Base-by-base conservation (phyloP, 2,113 vertebrate genomes). In the Rhea americana region DNA sequence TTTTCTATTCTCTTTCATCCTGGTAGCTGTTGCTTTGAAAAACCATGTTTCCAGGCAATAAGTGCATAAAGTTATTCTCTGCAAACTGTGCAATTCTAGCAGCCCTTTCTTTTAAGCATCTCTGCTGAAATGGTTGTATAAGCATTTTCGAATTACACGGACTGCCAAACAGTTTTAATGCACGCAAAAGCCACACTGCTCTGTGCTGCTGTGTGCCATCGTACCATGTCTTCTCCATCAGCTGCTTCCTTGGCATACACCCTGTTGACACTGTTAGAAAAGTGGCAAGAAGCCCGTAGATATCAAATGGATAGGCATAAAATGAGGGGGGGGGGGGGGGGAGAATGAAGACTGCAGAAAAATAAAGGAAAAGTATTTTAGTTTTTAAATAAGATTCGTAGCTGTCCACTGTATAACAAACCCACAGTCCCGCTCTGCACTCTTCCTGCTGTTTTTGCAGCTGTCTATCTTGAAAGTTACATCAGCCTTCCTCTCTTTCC, bases 1-100 rank as follows among this genome's bases (percentile, higher is more conserved):
- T 96, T 95, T 93, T n/a, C 75, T 90, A 94, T 96, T 96, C 93
- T 89, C 91, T 96, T 96, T 96, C 58, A 96, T 93, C 82, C 58
- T 92, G 22, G 76, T 35, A 85, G 79, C 26, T 92, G 90, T 88
- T 80, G 65, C 93, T 96, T 90, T 96, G 93, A 96, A 95, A 72
- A 83, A 83, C 45, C 62, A 50, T 65, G 82, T 92, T 96, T 92
- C 58, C 62, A 89, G 85, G 94, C 91, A 90, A 82, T 91, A 93
- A 93, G 85, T 62, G 59, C 45, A 82, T 32, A 58, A 91, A 88
- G 75, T 76, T 96, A 93, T 89, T 96, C 95, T 96, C 81, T 90
- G 78, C 89, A 90, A 90, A 95, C 89, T 75, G 45, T 89, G 81
- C 82, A 78, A 66, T 92, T 87, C 89, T 77, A 80, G 72, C 12